phyloP scores from a whole-genome alignment of 2,113 vertebrate species.

The Barnardius zonarius region DNA sequence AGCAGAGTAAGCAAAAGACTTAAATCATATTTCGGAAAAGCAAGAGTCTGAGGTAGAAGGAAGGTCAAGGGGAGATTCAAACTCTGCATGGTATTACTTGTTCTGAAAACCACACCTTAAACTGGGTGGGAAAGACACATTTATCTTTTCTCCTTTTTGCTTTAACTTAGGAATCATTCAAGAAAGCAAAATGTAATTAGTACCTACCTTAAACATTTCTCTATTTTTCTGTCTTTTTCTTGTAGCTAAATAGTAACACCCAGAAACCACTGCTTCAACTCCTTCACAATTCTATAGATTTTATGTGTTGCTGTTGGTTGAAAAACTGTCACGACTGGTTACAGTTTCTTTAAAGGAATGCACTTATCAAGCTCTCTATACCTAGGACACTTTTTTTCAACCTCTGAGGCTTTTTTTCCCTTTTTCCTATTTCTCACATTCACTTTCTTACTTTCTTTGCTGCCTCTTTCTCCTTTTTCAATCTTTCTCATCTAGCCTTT shows the following conservation, averaged over 20 bases:
- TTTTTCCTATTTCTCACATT: constrained; percentile 57
- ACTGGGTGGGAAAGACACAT: not conserved
- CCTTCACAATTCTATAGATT: not conserved
- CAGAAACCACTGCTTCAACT: constrained; percentile 5
- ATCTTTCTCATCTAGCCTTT: constrained; percentile 79
- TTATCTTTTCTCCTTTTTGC: not conserved
- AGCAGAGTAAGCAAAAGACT: not conserved
- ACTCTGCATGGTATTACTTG: not conserved
- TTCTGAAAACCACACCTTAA: not conserved
- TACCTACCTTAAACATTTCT: not conserved
- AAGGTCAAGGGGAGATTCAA: not conserved
- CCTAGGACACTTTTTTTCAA: constrained; percentile 54
- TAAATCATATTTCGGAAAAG: not conserved
- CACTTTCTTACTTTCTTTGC: constrained; percentile 72
- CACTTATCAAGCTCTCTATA: constrained; percentile 41
- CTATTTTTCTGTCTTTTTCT: not conserved
- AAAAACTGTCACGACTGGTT: constrained; percentile 52
- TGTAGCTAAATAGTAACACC: not conserved
- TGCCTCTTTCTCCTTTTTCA: constrained; percentile 75
- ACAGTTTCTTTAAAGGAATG: constrained; percentile 35
- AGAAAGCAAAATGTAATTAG: not conserved
- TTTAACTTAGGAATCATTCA: not conserved
- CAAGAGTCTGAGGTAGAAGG: not conserved
- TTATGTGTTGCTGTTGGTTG: not conserved
- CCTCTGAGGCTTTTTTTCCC: not conserved